Percentiles rank a stretch among this genome's conserved stretches.
Evolutionary conservation across 23 tunicate species (phyloP).

Genomic region (Styela plicata): DNA sequence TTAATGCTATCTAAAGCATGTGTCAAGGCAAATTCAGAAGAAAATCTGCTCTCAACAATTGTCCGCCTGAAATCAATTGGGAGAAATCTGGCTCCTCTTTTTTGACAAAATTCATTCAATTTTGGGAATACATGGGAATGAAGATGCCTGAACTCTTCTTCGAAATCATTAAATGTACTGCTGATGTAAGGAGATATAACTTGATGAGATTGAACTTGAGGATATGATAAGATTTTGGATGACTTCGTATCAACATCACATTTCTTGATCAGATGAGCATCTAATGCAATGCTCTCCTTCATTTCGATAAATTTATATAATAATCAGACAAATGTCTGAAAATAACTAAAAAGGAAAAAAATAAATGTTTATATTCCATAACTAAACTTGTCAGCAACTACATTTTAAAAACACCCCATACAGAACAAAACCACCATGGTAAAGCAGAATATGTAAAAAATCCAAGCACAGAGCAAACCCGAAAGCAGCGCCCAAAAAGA

Average conservation of each 20-base stretch:
- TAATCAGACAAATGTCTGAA: too few species aligned
- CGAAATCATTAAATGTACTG: constrained; percentile 77
- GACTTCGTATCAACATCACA: not conserved
- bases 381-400: too few species aligned
- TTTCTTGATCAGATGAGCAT: not conserved
- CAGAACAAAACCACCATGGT: too few species aligned
- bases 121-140: constrained; percentile 43
- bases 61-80: constrained; percentile 54
- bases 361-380: too few species aligned
- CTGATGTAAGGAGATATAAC: constrained; percentile 55
- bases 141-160: constrained; percentile 72
- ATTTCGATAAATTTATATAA: too few species aligned
- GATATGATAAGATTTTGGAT: not conserved
- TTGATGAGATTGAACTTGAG: not conserved
- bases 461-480: too few species aligned
- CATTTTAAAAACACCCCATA: too few species aligned
- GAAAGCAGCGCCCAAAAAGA: too few species aligned
- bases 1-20: constrained; percentile 64
- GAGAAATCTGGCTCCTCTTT: constrained; percentile 43
- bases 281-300: not conserved
- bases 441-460: too few species aligned
- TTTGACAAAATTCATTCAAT: constrained; percentile 38
- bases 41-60: constrained; percentile 47
- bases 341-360: too few species aligned
- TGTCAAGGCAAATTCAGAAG: constrained; percentile 48